Percentiles rank a stretch among this genome's conserved stretches.
phyloP scores from a whole-genome alignment of 2,797 vertebrate species.

The Kryptolebias ocellatus region DNA sequence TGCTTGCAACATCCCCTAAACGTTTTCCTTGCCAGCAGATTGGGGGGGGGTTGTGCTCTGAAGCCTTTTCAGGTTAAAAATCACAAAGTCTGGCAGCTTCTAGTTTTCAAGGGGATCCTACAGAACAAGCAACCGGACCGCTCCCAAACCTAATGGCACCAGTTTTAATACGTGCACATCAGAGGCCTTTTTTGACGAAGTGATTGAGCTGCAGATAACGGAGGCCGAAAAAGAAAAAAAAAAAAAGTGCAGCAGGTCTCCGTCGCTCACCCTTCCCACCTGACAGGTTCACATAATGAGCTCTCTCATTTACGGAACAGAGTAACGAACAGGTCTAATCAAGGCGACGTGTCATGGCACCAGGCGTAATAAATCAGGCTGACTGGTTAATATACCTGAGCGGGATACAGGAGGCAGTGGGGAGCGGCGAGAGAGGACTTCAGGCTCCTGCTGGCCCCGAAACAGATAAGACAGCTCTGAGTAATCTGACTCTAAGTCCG shows the following conservation, averaged over 20 bases:
- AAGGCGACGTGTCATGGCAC: slow-evolving; percentile 45
- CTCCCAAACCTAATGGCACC: slow-evolving; percentile 4
- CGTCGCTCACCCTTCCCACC: slow-evolving; percentile 28
- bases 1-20: slow-evolving; percentile 31
- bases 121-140: not conserved
- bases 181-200: slow-evolving; percentile 26
- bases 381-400: slow-evolving; percentile 86
- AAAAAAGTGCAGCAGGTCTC: slow-evolving; percentile 22
- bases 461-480: slow-evolving; percentile 96
- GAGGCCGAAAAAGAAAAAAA: slow-evolving; percentile 9
- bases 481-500: slow-evolving; percentile 99
- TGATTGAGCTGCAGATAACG: slow-evolving; percentile 40
- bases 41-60: slow-evolving; percentile 24
- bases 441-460: slow-evolving; percentile 91
- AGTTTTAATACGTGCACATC: slow-evolving; percentile 38
- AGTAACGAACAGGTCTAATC: slow-evolving; percentile 49
- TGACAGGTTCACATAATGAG: slow-evolving; percentile 29
- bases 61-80: too few relatives aligned
- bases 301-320: slow-evolving; percentile 20
- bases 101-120: not conserved
- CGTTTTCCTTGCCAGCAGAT: slow-evolving; percentile 29
- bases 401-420: slow-evolving; percentile 83
- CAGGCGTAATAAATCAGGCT: slow-evolving; percentile 62
- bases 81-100: not conserved
- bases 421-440: slow-evolving; percentile 87